Evolutionary conservation across 2,797 vertebrate species (phyloP), one percentile per base, ranked within the genome.

Genomic region (Phrynocephalus vlangalii): DNA sequence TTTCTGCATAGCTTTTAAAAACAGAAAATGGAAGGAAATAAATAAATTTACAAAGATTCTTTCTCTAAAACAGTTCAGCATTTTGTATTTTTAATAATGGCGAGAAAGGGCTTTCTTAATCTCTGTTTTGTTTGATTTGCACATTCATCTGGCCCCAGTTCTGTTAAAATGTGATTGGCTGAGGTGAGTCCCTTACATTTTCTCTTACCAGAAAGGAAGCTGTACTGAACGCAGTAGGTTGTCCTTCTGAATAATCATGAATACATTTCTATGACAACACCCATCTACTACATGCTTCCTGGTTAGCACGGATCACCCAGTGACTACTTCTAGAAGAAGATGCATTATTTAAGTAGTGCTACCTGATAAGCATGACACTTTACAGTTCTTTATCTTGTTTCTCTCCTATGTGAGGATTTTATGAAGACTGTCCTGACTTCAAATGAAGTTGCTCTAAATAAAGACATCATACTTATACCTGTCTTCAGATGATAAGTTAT

Each of bases 11-110:
- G 60, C n/a, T 33, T 87, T 20, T 78, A 83, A 38, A 33, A 44
- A 84, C 7, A 90, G 13, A 71, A 52, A 86, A 67, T 3, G 72
- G n/a, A 84, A 33, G 52, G 52, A 44, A 91, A 70, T 1, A 89
- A 44, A 84, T 52, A 89, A 44, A 84, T 52, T 82, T 70, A 70
- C 16, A 70, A 28, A 82, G 18, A 48, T 68, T 33, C 48, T 79
- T 79, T 79, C 78, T 79, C 16, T 52, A 79, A 79, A 71, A 79
- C 28, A 56, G 13, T 78, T 56, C 52, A 56, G 9, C 48, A 6
- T 79, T 79, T 60, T 60, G 26, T 60, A 79, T 44, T 30, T 26
- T 56, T 13, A 56, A 56, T 56, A 56, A 56, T 56, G 52, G 56
- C 9, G 56, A 79, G 48, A 78, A 60, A 79, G 26, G 7, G 56